phyloP scores from a whole-genome alignment of 2,113 vertebrate genomes.

The Mystacornis crossleyi region DNA sequence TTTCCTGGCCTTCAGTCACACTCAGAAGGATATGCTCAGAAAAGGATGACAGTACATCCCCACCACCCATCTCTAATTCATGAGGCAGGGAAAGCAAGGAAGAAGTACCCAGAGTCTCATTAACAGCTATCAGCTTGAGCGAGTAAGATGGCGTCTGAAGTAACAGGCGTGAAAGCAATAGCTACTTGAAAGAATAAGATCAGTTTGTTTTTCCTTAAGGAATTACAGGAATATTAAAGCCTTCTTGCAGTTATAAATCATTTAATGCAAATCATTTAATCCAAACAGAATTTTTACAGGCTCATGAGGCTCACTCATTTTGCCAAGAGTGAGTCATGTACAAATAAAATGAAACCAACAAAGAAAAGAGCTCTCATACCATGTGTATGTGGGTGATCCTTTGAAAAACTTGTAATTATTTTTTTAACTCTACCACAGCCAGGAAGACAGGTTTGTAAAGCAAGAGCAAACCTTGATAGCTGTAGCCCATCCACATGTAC shows the following conservation, averaged over 20 bases:
- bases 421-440: conserved; percentile 53
- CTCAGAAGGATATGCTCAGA: background rate
- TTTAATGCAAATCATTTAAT: conserved; percentile 65
- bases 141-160: conserved; percentile 29
- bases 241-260: conserved; percentile 55
- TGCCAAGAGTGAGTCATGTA: conserved; percentile 73
- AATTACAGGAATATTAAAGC: conserved; percentile 61
- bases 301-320: conserved; percentile 67
- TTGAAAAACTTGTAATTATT: conserved; percentile 59
- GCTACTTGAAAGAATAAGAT: conserved; percentile 51
- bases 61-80: background rate
- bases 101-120: background rate
- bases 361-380: conserved; percentile 67
- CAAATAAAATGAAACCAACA: conserved; percentile 67
- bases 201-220: conserved; percentile 60
- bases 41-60: background rate
- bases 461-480: background rate
- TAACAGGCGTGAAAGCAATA: conserved; percentile 19
- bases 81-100: background rate
- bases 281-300: conserved; percentile 62
- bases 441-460: conserved; percentile 40
- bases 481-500: background rate
- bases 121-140: background rate
- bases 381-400: conserved; percentile 66
- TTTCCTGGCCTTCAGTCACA: background rate